Conservation (phyloP, 2,888 invertebrate species). For the Acanthococcus lagerstroemiae region DNA sequence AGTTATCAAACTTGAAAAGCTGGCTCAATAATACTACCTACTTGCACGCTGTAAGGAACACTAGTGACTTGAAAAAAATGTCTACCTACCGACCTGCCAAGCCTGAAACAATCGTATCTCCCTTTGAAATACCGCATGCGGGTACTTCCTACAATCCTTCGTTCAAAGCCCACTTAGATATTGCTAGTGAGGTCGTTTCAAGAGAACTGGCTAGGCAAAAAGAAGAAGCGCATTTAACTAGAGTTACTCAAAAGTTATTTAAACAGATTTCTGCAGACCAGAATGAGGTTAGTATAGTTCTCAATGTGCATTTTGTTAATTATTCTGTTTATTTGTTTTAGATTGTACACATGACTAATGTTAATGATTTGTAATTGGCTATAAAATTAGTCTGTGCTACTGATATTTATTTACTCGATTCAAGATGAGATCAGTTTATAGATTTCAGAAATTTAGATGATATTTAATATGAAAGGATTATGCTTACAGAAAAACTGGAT, state of each 20-base stretch:
- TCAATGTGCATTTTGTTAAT: not conserved
- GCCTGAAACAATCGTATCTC: conserved; percentile 44
- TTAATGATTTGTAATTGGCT: conserved; percentile 22
- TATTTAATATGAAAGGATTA: no score
- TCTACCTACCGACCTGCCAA: conserved; percentile 13
- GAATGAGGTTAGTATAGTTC: conserved; percentile 34
- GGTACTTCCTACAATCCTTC: conserved; percentile 89
- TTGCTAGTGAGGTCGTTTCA: conserved; percentile 57
- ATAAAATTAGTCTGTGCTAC: no score
- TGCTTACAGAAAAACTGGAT: conserved; percentile 48
- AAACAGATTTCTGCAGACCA: conserved; percentile 29
- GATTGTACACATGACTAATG: not conserved
- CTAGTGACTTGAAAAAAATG: conserved; percentile 12
- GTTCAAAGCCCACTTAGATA: conserved; percentile 66
- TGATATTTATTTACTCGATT: no score
- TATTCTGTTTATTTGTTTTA: no score
- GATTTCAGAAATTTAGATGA: no score
- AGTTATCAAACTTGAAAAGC: conserved; percentile 38
- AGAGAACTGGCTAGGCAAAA: conserved; percentile 66
- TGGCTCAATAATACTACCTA: conserved; percentile 42
- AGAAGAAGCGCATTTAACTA: conserved; percentile 57
- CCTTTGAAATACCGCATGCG: conserved; percentile 72
- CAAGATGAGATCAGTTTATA: no score
- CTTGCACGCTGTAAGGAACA: conserved; percentile 37
- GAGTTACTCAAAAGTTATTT: conserved; percentile 42